phyloP scores from a whole-genome alignment of 2,797 vertebrate species.

The Nyctalus aviator region DNA sequence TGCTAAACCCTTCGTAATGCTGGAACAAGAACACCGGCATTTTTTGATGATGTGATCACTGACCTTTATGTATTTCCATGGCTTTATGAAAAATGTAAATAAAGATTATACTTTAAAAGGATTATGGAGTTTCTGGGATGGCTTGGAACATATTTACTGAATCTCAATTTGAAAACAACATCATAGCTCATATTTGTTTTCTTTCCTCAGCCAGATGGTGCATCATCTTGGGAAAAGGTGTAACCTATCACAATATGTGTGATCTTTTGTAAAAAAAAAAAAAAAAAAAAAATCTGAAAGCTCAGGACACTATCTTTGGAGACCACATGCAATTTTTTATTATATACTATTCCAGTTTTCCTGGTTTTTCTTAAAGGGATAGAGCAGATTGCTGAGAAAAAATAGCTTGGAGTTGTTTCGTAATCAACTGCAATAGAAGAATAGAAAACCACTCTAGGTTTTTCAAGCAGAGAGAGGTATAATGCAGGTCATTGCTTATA shows the following conservation, averaged over 20 bases:
- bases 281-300: slow-evolving; percentile 43
- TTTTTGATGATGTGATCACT: not conserved
- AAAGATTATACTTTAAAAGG: not conserved
- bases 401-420: not conserved
- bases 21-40: no score
- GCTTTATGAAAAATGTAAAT: not conserved
- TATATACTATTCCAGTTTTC: not conserved
- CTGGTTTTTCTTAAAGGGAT: not conserved
- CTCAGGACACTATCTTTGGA: slow-evolving; percentile 25
- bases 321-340: slow-evolving; percentile 2
- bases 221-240: slow-evolving; percentile 66
- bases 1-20: no score
- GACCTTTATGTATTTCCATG: not conserved
- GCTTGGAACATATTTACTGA: slow-evolving; percentile 53
- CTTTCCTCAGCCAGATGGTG: slow-evolving; percentile 67
- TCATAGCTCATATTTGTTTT: slow-evolving; percentile 51
- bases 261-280: slow-evolving; percentile 63
- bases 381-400: not conserved
- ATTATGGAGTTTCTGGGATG: not conserved
- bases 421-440: not conserved
- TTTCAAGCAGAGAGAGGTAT: not conserved
- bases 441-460: not conserved
- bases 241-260: slow-evolving; percentile 73
- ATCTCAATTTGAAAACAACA: slow-evolving; percentile 62
- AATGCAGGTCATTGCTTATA: not conserved